Conservation (phyloP, 2,888 invertebrate species). For the Drosophila lacicola region DNA sequence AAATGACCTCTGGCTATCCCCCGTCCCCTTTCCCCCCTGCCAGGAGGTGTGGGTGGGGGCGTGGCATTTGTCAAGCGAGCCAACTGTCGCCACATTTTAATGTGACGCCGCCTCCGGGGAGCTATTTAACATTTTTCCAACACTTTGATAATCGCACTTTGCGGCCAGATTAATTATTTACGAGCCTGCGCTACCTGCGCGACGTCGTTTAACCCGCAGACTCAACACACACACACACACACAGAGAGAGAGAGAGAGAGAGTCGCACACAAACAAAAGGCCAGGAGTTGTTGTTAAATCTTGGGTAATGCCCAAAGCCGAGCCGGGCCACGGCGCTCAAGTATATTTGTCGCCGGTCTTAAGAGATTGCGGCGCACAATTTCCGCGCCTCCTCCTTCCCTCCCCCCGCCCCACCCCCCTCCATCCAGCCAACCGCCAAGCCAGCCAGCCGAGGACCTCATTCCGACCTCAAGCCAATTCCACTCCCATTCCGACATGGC, state of each 20-base stretch:
- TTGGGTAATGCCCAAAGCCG: conserved; percentile 74
- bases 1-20: conserved; percentile 53
- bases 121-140: conserved; percentile 80
- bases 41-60: not conserved
- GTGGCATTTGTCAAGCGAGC: conserved; percentile 21
- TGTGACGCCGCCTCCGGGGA: conserved; percentile 65
- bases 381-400: conserved; percentile 48
- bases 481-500: conserved; percentile 29
- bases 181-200: conserved; percentile 65
- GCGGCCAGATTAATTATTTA: conserved; percentile 81
- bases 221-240: conserved; percentile 29
- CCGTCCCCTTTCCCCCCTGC: too few species aligned
- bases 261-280: conserved; percentile 37
- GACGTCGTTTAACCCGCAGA: conserved; percentile 67
- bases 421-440: not conserved
- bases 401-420: not conserved
- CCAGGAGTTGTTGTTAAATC: conserved; percentile 72
- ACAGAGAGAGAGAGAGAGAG: conserved; percentile 2
- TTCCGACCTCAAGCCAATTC: conserved; percentile 24
- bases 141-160: conserved; percentile 81
- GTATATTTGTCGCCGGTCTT: conserved; percentile 78
- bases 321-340: conserved; percentile 54
- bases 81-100: conserved; percentile 76
- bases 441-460: conserved; percentile 2
- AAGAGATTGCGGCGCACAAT: conserved; percentile 78